Evolutionary conservation across 2,888 invertebrate species (phyloP).

Genomic region (Spilosoma lubricipeda): DNA sequence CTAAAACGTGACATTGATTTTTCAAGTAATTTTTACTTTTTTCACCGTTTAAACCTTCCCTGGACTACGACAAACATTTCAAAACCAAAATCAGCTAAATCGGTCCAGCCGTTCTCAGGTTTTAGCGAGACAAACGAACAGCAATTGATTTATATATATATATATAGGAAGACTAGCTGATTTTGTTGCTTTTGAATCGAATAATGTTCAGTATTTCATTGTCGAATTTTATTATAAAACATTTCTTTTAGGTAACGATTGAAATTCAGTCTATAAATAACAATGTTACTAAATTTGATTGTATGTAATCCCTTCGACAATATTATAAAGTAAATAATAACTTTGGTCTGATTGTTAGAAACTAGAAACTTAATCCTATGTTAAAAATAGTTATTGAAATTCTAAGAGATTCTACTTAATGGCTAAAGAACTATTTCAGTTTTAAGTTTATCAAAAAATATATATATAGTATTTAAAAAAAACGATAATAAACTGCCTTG

Average conservation of each 20-base stretch:
- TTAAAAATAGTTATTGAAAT: slow-evolving; percentile 29
- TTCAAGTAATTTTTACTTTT: too few species aligned
- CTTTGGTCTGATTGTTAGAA: slow-evolving; percentile 64
- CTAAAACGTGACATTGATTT: too few species aligned
- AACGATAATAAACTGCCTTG: slow-evolving; percentile 11
- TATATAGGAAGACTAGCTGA: too few species aligned
- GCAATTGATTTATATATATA: too few species aligned
- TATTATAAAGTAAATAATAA: slow-evolving; percentile 40
- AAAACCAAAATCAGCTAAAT: too few species aligned
- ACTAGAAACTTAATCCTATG: slow-evolving; percentile 49
- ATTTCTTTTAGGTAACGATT: not conserved
- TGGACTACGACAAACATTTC: too few species aligned
- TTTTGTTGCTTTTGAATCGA: too few species aligned
- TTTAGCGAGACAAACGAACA: too few species aligned
- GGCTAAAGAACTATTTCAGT: slow-evolving; percentile 19
- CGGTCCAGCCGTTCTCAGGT: too few species aligned
- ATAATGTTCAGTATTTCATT: too few species aligned
- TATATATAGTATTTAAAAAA: slow-evolving; percentile 1
- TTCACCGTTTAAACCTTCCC: too few species aligned
- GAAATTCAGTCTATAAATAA: not conserved
- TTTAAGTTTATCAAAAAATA: slow-evolving; percentile 22
- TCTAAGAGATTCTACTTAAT: slow-evolving; percentile 49
- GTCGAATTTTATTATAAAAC: too few species aligned
- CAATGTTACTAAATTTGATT: not conserved
- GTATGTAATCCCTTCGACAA: not conserved